phyloP scores from a whole-genome alignment of 2,888 invertebrate species.

The Papilio demoleus region DNA sequence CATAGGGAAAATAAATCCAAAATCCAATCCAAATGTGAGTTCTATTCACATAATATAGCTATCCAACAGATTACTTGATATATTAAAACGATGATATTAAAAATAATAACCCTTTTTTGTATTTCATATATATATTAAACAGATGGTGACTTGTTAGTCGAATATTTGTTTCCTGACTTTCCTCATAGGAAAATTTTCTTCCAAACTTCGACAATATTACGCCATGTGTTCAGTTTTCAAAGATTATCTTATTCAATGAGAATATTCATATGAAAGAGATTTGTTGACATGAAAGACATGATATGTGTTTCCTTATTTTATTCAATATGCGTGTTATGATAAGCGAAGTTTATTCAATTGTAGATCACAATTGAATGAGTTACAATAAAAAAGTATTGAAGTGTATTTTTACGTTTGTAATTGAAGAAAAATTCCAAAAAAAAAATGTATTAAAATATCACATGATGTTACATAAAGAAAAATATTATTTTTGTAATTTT shows the following conservation, averaged over 20 bases:
- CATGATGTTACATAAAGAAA: too few relatives aligned
- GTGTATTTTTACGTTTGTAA: too few relatives aligned
- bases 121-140: conserved; percentile 7
- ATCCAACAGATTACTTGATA: too few relatives aligned
- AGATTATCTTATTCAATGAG: background rate
- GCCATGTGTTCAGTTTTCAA: background rate
- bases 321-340: background rate
- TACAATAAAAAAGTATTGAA: background rate
- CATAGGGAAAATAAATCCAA: background rate
- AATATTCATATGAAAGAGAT: background rate
- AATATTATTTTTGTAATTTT: too few relatives aligned
- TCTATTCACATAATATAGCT: background rate
- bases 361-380: background rate
- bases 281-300: background rate
- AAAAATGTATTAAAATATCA: too few relatives aligned
- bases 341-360: background rate
- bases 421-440: too few relatives aligned
- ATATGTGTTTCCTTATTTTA: background rate
- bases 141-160: background rate
- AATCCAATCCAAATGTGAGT: background rate
- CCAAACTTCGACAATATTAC: background rate
- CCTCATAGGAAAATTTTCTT: background rate
- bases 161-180: conserved; percentile 4
- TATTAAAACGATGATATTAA: too few relatives aligned
- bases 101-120: background rate